Evolutionary conservation across 2,888 invertebrate species (phyloP).

Genomic region (Chaetogeoica ovagalla): DNA sequence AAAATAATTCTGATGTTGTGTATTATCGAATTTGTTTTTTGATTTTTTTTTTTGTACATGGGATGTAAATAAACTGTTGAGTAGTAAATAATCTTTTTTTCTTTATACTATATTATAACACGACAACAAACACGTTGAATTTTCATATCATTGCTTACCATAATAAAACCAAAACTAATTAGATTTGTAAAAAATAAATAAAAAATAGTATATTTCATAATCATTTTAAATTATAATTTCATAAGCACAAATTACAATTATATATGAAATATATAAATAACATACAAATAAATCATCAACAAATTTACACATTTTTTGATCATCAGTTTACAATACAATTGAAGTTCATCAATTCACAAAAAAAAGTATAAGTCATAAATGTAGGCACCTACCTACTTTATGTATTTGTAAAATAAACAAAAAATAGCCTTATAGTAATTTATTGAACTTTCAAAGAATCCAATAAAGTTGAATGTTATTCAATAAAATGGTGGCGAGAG

Average conservation of each 20-base stretch:
- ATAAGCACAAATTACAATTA: not conserved
- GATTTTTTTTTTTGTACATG: conserved; percentile 49
- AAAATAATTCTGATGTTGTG: conserved; percentile 41
- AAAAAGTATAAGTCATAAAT: not conserved
- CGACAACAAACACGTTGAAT: conserved; percentile 11
- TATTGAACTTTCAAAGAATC: not conserved
- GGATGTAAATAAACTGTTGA: conserved; percentile 52
- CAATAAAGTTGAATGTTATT: not conserved
- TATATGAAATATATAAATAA: not conserved
- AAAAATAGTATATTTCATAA: conserved; percentile 20
- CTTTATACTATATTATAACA: conserved; percentile 11
- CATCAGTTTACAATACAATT: not conserved
- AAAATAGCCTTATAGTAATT: not conserved
- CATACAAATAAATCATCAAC: conserved; percentile 4
- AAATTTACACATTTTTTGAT: not conserved
- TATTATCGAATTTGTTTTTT: conserved; percentile 36
- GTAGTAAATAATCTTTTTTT: conserved; percentile 42
- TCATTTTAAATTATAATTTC: conserved; percentile 11
- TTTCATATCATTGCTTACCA: not conserved
- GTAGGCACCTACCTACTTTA: not conserved
- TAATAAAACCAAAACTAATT: not conserved
- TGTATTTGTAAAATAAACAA: not conserved
- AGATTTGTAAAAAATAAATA: not conserved
- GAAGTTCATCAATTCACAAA: not conserved
- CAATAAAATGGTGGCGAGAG: not conserved